These are phyloP conservation scores for Florisuga fusca DNA, from an alignment of 2,797 vertebrate species.

Conservation along the genomic window DNA sequence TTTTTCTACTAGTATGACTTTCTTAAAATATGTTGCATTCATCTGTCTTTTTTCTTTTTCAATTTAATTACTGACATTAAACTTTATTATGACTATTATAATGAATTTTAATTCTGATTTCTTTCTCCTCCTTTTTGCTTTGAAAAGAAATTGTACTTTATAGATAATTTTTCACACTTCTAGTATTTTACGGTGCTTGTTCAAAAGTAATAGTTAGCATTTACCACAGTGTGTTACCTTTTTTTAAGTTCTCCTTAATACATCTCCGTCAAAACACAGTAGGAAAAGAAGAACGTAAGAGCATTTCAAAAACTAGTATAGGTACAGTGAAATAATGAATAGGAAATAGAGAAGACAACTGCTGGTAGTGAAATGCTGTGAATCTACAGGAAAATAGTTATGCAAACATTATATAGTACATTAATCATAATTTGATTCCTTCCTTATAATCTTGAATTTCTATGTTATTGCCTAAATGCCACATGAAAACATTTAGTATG, in stretches of 20 bases:
- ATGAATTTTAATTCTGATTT: background rate
- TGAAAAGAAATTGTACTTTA: background rate
- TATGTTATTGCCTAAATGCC: constrained; percentile 5
- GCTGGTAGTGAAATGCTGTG: constrained; percentile 51
- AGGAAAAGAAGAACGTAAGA: constrained; percentile 43
- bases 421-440: constrained; percentile 52
- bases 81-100: background rate
- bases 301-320: constrained; percentile 47
- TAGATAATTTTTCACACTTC: background rate
- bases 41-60: background rate
- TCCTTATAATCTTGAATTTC: constrained; percentile 28
- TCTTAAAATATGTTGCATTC: background rate
- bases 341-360: constrained; percentile 43
- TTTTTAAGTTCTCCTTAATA: constrained; percentile 37
- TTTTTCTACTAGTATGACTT: background rate
- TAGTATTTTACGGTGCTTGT: background rate
- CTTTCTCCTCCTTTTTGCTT: background rate
- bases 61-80: background rate
- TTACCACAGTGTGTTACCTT: constrained; percentile 42
- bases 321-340: constrained; percentile 42
- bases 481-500: background rate
- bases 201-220: constrained; percentile 3
- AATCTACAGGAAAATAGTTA: constrained; percentile 53
- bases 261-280: constrained; percentile 55
- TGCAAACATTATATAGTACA: constrained; percentile 35